Conservation (phyloP, 2,797 vertebrate species). For the Neosalanx taihuensis region DNA sequence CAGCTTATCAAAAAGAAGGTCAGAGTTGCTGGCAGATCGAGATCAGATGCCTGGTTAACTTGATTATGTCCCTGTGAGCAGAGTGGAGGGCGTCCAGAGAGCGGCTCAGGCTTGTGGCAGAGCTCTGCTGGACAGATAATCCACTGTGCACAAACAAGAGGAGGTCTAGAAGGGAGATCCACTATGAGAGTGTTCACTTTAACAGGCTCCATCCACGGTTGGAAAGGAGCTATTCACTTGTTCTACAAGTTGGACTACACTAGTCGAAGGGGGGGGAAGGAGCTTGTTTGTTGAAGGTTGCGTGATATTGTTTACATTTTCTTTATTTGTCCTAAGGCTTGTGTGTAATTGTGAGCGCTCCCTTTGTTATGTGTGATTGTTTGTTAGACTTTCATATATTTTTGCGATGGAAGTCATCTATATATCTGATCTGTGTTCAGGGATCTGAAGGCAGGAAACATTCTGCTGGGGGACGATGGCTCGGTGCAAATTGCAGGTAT, state of each 20-base stretch:
- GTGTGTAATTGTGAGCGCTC: conserved; percentile 5
- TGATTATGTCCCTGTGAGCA: conserved; percentile 23
- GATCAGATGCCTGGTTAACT: conserved; percentile 41
- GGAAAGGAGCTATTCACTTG: no score
- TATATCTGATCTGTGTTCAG: conserved; percentile 59
- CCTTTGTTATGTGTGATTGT: not conserved
- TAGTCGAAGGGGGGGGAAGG: not conserved
- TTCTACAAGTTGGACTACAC: no score
- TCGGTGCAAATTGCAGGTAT: conserved; percentile 94
- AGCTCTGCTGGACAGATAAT: conserved; percentile 20
- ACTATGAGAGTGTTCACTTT: not conserved
- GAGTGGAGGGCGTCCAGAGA: conserved; percentile 5
- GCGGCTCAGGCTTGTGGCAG: not conserved
- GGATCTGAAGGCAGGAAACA: conserved; percentile 95
- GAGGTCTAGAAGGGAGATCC: conserved; percentile 10
- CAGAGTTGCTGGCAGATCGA: conserved; percentile 35
- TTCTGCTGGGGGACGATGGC: conserved; percentile 92
- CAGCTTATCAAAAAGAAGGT: not conserved
- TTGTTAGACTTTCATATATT: not conserved
- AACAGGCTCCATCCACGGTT: no score
- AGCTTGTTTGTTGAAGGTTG: not conserved
- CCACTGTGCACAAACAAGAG: conserved; percentile 32
- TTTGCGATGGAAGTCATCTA: conserved; percentile 2
- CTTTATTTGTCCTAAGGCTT: not conserved
- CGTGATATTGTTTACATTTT: conserved; percentile 9